These are phyloP conservation scores for Tyrophagus putrescentiae DNA, from an alignment of 1,140 invertebrate genomes.

Conservation along the genomic window DNA sequence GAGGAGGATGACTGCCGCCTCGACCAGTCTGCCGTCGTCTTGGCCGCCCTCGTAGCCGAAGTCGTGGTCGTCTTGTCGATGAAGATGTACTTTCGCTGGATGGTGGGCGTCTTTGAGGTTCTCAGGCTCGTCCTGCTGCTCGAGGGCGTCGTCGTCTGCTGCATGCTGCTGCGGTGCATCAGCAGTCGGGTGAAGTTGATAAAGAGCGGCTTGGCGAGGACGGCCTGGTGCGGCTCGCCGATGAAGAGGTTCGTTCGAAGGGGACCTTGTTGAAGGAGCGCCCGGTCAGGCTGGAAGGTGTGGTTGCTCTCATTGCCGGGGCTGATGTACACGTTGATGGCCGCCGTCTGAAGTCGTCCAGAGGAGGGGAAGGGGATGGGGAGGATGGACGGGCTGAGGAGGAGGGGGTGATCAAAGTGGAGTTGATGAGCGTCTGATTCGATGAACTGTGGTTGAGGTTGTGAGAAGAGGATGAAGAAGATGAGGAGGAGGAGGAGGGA, in stretches of 20 bases:
- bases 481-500: no score
- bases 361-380: no score
- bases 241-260: not conserved
- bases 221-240: not conserved
- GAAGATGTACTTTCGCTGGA: slow-evolving; percentile 1
- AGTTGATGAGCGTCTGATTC: no score
- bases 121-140: not conserved
- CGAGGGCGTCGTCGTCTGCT: not conserved
- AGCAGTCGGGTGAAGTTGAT: slow-evolving; percentile 3
- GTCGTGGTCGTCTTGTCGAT: not conserved
- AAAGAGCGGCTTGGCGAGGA: not conserved
- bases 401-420: no score
- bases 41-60: not conserved
- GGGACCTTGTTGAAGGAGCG: not conserved
- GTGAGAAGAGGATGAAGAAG: no score
- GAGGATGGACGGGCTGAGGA: no score
- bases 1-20: no score
- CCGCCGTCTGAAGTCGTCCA: slow-evolving; percentile 1
- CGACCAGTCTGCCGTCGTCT: no score
- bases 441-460: no score
- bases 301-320: not conserved
- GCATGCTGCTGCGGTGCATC: not conserved
- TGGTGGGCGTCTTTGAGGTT: not conserved
- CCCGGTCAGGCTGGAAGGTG: slow-evolving; percentile 5
- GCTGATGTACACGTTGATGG: not conserved